A percentile compares a stretch with the other conserved stretches of the same genome.
These are phyloP conservation scores for Lepidurus apus DNA, from an alignment of 1,140 invertebrate genomes.

Conservation along the genomic window DNA sequence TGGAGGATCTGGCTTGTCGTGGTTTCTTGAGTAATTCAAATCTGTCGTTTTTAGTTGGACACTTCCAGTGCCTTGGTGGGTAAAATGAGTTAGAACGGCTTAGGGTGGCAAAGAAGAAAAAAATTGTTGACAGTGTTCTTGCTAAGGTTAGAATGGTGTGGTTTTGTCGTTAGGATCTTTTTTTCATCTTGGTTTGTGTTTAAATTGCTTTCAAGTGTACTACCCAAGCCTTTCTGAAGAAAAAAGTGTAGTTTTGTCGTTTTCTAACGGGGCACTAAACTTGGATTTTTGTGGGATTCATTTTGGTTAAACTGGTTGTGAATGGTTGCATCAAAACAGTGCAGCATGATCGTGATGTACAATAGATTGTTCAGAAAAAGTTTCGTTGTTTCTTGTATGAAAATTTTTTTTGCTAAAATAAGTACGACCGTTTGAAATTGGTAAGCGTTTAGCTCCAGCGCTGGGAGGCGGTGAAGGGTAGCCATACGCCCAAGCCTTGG, in stretches of 20 bases:
- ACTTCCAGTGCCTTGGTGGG: background rate
- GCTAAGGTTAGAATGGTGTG: background rate
- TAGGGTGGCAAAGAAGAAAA: background rate
- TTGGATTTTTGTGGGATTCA: background rate
- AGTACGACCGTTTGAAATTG: too few species aligned
- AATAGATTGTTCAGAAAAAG: background rate
- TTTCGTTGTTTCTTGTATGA: background rate
- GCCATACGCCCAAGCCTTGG: too few species aligned
- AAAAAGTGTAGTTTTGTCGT: background rate
- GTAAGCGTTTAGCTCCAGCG: too few species aligned
- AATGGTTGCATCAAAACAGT: background rate
- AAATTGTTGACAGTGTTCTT: background rate
- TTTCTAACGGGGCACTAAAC: background rate
- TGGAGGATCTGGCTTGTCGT: background rate
- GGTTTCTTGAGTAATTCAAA: background rate
- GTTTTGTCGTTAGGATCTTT: background rate
- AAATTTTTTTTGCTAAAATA: too few species aligned
- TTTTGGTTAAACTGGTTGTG: background rate
- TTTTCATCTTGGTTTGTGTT: background rate
- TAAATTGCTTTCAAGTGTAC: background rate
- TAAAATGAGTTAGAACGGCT: background rate
- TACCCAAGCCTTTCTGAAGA: slow-evolving; percentile 18
- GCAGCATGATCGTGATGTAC: background rate
- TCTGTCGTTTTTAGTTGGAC: background rate
- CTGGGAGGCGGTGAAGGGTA: too few species aligned